Evolutionary conservation across 2,888 invertebrate genomes (phyloP).

Genomic region (Hetaerina titia): DNA sequence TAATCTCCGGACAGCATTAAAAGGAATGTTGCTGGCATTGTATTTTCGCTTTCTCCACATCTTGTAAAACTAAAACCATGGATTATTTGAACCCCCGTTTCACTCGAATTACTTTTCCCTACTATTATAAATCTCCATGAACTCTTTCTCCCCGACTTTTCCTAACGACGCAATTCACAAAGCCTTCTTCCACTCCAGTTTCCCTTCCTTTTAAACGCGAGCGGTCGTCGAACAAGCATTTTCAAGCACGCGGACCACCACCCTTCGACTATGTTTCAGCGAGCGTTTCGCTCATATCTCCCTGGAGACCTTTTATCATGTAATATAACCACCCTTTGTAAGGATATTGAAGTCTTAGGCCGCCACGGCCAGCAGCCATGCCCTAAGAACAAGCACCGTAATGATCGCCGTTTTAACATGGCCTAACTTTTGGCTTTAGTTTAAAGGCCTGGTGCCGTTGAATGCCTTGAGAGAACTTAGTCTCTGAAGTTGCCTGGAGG

Average conservation of each 20-base stretch:
- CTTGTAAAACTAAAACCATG: no score
- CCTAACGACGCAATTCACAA: neutral
- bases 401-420: neutral
- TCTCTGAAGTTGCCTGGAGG: neutral
- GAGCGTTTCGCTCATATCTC: neutral
- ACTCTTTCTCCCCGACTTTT: neutral
- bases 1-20: no score
- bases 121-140: neutral
- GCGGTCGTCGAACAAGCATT: neutral
- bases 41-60: no score
- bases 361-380: neutral
- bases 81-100: no score
- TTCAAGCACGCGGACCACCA: neutral
- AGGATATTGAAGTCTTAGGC: neutral
- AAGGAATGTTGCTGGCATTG: no score
- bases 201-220: neutral
- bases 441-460: neutral
- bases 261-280: neutral
- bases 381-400: neutral
- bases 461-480: neutral
- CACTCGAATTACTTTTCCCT: neutral
- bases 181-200: neutral
- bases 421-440: neutral
- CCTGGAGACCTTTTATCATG: neutral
- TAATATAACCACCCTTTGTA: neutral